Evolutionary conservation across 2,888 invertebrate genomes (phyloP).

Genomic region (Drosophila nr. medialis): DNA sequence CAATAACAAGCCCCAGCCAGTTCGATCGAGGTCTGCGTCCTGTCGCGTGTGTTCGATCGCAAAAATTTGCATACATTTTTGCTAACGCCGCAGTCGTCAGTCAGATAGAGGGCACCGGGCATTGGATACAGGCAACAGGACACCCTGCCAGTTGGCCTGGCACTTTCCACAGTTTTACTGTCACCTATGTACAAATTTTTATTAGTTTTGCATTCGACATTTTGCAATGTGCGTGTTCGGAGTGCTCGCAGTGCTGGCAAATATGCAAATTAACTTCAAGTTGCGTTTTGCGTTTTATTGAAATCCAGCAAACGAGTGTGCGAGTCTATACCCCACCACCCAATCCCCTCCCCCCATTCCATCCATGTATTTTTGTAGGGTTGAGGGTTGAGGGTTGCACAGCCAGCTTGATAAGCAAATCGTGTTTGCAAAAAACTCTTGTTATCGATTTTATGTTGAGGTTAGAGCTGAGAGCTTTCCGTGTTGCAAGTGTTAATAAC

Average conservation of each 20-base stretch:
- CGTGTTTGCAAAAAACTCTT: constrained; percentile 53
- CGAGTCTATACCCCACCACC: constrained; percentile 2
- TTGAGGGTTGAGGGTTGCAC: constrained; percentile 57
- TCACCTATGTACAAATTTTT: constrained; percentile 71
- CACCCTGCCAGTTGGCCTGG: constrained; percentile 15
- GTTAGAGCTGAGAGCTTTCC: constrained; percentile 16
- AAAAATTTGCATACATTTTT: constrained; percentile 69
- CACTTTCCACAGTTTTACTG: constrained; percentile 42
- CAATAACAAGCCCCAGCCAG: constrained; percentile 62
- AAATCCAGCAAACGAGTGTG: constrained; percentile 45
- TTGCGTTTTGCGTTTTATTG: constrained; percentile 66
- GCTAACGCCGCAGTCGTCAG: constrained; percentile 37
- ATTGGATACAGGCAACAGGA: constrained; percentile 15
- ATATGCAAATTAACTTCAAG: constrained; percentile 78
- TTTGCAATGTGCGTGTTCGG: constrained; percentile 47
- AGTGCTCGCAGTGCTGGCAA: constrained; percentile 47
- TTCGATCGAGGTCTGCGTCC: constrained; percentile 30
- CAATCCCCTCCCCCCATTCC: neutral
- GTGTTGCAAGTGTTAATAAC: constrained; percentile 27
- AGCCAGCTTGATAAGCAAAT: constrained; percentile 60
- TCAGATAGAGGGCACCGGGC: neutral
- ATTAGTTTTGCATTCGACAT: constrained; percentile 69
- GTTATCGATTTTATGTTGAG: constrained; percentile 63
- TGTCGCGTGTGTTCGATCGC: constrained; percentile 41
- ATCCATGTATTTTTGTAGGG: constrained; percentile 12